A percentile compares a stretch with the other conserved stretches of the same genome.
Conservation (phyloP, 2,888 invertebrate genomes). For the Drosophila maculinotata region DNA sequence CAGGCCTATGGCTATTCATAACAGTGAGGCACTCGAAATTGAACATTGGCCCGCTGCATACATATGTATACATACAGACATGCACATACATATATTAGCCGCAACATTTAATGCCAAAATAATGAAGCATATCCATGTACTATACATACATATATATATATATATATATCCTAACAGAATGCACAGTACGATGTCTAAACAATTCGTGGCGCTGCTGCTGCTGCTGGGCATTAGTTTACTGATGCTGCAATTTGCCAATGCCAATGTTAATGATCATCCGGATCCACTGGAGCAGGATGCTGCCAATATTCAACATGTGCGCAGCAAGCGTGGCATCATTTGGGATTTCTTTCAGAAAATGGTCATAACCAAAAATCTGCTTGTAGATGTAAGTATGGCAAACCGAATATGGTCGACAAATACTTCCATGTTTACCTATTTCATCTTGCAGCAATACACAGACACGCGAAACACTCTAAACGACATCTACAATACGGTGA, state of each 20-base stretch:
- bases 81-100: not conserved
- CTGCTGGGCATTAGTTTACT: slow-evolving; percentile 33
- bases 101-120: not conserved
- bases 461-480: slow-evolving; percentile 82
- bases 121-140: not conserved
- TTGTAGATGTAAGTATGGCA: slow-evolving; percentile 78
- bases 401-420: no score
- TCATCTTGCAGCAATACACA: slow-evolving; percentile 82
- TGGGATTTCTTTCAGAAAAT: slow-evolving; percentile 84
- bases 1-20: not conserved
- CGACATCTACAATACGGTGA: slow-evolving; percentile 82
- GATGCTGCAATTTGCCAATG: slow-evolving; percentile 19
- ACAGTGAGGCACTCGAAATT: no score
- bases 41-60: no score
- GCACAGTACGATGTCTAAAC: slow-evolving; percentile 8
- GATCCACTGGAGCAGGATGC: not conserved
- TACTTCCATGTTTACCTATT: not conserved
- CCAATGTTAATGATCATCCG: not conserved
- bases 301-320: slow-evolving; percentile 53
- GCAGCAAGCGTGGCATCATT: slow-evolving; percentile 78
- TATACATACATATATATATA: not conserved
- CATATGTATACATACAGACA: no score
- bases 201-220: slow-evolving; percentile 13
- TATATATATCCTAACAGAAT: slow-evolving; percentile 4
- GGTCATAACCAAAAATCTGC: slow-evolving; percentile 80